phyloP scores from a whole-genome alignment of 2,113 vertebrate species.

The Eleginops maclovinus region DNA sequence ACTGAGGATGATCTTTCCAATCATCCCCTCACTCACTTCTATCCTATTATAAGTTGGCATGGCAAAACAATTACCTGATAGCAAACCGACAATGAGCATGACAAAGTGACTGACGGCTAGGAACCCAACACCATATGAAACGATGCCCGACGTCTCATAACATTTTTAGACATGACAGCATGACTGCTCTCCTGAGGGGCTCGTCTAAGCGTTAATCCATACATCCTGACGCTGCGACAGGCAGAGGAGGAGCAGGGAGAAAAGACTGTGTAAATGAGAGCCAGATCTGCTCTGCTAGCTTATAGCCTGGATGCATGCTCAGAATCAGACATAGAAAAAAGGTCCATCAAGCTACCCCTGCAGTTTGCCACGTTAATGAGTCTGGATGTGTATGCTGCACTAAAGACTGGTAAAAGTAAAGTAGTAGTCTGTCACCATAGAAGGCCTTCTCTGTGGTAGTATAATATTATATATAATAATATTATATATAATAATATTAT shows the following conservation, averaged over 20 bases:
- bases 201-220: slow-evolving; percentile 68
- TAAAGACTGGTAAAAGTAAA: too few relatives aligned
- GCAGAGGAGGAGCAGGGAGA: slow-evolving; percentile 54
- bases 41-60: slow-evolving; percentile 34
- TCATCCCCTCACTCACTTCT: slow-evolving; percentile 41
- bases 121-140: slow-evolving; percentile 80
- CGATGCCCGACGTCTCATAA: slow-evolving; percentile 69
- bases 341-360: slow-evolving; percentile 38
- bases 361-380: too few relatives aligned
- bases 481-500: too few relatives aligned
- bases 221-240: slow-evolving; percentile 30
- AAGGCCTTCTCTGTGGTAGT: too few relatives aligned
- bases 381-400: too few relatives aligned
- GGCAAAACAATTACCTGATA: slow-evolving; percentile 76
- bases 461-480: too few relatives aligned
- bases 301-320: slow-evolving; percentile 30
- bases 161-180: slow-evolving; percentile 74
- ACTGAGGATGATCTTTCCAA: slow-evolving; percentile 50
- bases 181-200: slow-evolving; percentile 70
- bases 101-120: slow-evolving; percentile 70
- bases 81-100: slow-evolving; percentile 51
- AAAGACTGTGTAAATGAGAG: slow-evolving; percentile 58
- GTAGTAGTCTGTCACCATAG: too few relatives aligned
- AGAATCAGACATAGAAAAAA: slow-evolving; percentile 54
- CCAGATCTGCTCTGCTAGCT: slow-evolving; percentile 66